Evolutionary conservation across 2,888 invertebrate genomes (phyloP), one percentile per base, ranked within the genome.

Genomic region (Zaprionus lineosus): DNA sequence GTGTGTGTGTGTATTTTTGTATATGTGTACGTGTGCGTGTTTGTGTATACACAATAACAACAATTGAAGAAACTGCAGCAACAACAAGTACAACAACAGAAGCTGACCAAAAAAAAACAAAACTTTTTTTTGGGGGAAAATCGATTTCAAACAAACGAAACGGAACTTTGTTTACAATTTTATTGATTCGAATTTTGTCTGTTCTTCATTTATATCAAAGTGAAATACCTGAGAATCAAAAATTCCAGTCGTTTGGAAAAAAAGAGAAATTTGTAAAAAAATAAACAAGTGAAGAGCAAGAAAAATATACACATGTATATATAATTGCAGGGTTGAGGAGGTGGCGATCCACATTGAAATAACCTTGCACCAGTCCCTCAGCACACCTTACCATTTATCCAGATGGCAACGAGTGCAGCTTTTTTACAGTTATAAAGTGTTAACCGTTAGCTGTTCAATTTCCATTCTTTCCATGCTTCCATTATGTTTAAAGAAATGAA

Each of bases 401-500:
- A 34, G 19, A 39, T 6, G n/a, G 15, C 8, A 9, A 19, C 18
- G 19, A 2, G 1, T 39, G 15, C 34, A 34, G 16, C 40, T 40
- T 12, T 40, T 24, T 24, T 8, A 24, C 8, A 24, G 6, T 7
- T 24, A 8, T 8, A 24, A 24, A 24, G 24, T 41, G 41, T 41
- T 24, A 37, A 37, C 48, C 33, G 19, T 57, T 48, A 40, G 39
- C 51, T 44, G 44, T 43, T 39, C 48, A 40, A 11, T 33, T 46
- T 26, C 43, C 39, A 33, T 37, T 61, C 21, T 46, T 34, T 44
- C 44, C 28, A n/a, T 31, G 4, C n/a, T 52, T 37, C 46, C 41
- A 16, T 21, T 60, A 26, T 50, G 50, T 78, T 72, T 89, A 72
- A 89, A 90, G 90, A 86, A 85, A 76, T 74, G 89, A 89, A 77